A percentile compares a stretch with the other conserved stretches of the same genome.
Evolutionary conservation across 2,888 invertebrate species (phyloP).

Genomic region (Agrenia bidenticulata): DNA sequence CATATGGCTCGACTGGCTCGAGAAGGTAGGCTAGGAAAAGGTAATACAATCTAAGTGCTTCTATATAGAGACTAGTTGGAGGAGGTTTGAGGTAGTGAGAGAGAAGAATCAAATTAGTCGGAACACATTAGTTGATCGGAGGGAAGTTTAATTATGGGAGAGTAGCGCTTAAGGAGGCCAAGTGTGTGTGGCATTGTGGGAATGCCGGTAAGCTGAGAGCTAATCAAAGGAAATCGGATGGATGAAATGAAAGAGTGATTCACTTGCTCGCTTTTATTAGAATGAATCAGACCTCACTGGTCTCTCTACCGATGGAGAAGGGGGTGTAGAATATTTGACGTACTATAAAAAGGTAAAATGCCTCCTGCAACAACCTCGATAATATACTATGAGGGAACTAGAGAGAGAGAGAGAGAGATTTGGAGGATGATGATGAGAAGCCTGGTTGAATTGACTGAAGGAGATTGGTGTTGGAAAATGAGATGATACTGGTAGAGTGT

Average conservation of each 20-base stretch:
- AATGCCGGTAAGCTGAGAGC: constrained; percentile 1
- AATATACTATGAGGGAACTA: background rate
- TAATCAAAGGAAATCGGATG: constrained; percentile 11
- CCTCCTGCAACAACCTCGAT: background rate
- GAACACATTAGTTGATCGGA: no score
- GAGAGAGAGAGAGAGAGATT: background rate
- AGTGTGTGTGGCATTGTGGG: constrained; percentile 9
- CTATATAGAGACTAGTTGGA: no score
- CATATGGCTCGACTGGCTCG: no score
- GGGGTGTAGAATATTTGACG: background rate
- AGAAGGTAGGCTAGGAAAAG: no score
- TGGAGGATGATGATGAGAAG: constrained; percentile 7
- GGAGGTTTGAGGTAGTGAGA: no score
- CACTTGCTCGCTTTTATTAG: constrained; percentile 1
- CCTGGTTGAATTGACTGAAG: constrained; percentile 6
- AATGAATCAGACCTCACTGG: background rate
- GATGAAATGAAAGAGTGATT: constrained; percentile 14
- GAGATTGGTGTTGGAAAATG: constrained; percentile 10
- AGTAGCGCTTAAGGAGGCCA: constrained; percentile 5
- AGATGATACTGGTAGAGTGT: constrained; percentile 6
- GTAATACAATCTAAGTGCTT: no score
- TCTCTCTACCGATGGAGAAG: background rate
- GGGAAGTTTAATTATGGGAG: background rate
- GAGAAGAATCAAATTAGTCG: no score
- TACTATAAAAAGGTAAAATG: background rate